Evolutionary conservation across 1,140 invertebrate species (phyloP), one percentile per base, ranked within the genome.

Genomic region (Achroia grisella): DNA sequence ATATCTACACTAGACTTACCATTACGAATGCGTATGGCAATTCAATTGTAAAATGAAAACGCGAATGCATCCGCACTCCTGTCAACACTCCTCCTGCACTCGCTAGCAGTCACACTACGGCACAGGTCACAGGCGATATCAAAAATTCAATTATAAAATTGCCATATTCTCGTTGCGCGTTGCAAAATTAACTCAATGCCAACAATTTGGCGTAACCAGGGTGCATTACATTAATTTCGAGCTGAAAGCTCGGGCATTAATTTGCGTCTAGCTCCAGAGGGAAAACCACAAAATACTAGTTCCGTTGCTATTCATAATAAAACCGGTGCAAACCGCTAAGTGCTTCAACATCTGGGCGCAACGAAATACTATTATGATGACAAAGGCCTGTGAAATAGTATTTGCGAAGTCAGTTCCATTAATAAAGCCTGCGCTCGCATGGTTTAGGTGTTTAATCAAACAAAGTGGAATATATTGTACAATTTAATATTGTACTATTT

Each of bases 161-260:
- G 41, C 51, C 39, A 49, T 60, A 60, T 62, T 43, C 54, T 41
- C 37, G 44, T 58, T 48, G 52, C 43, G 44, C 50, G 54, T 50
- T 62, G 49, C 55, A 63, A 71, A 71, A 79, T 79, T 71, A 66
- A 79, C 63, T 78, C 65, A 68, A 71, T 56, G 67, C 67, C 60
- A 71, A 72, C 78, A 82, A 73, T 79, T 74, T 73, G 75, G 68
- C 68, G 68, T 76, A 76, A 77, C 76, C 62, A 77, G 63, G 76
- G 79, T 83, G 75, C 75, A 80, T 83, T 80, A 79, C 79, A 83
- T 83, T 83, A 80, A 83, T 80, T 79, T 76, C 64, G 61, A 78
- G 76, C 75, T 78, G 76, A 80, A 79, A 80, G 73, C 79, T 63
- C 54, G 62, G 70, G 64, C 73, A 83, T 83, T 83, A 83, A 80